A percentile compares a stretch with the other conserved stretches of the same genome.
phyloP scores from a whole-genome alignment of 2,888 invertebrate genomes.

The Diaperis boleti region DNA sequence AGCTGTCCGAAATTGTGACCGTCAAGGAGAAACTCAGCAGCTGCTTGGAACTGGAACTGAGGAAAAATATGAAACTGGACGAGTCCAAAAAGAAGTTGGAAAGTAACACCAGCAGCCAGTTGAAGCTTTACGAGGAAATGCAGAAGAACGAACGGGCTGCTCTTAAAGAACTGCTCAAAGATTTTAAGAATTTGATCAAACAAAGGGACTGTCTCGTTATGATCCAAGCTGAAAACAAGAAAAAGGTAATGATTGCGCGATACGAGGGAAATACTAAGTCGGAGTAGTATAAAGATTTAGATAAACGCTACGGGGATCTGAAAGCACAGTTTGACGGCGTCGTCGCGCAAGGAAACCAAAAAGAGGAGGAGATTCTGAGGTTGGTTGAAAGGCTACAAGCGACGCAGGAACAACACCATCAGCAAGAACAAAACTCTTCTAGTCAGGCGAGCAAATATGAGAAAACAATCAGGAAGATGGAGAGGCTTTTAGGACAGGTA shows the following conservation, averaged over 20 bases:
- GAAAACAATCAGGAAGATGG: constrained; percentile 46
- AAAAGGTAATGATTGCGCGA: constrained; percentile 48
- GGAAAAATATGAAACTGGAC: constrained; percentile 55
- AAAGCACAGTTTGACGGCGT: constrained; percentile 9
- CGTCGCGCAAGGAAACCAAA: constrained; percentile 3
- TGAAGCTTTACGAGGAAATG: constrained; percentile 58
- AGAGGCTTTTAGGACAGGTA: constrained; percentile 49
- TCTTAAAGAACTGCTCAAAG: constrained; percentile 54
- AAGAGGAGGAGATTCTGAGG: constrained; percentile 35
- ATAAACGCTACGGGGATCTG: constrained; percentile 7
- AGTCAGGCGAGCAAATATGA: constrained; percentile 45
- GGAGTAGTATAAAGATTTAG: constrained; percentile 33
- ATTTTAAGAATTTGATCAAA: constrained; percentile 52
- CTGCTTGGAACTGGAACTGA: constrained; percentile 56
- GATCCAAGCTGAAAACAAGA: constrained; percentile 48
- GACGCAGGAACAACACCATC: constrained; percentile 37
- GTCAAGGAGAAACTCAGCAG: constrained; percentile 58
- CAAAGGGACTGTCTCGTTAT: constrained; percentile 54
- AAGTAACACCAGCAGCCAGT: constrained; percentile 52
- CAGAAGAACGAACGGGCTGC: constrained; percentile 58
- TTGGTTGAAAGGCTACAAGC: constrained; percentile 39
- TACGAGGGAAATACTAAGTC: neutral
- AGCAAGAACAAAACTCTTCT: constrained; percentile 44
- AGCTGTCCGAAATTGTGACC: constrained; percentile 59
- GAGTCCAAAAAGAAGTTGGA: constrained; percentile 57